These are phyloP conservation scores for Camponotus vicinus DNA, from an alignment of 1,140 invertebrate species.

Conservation along the genomic window DNA sequence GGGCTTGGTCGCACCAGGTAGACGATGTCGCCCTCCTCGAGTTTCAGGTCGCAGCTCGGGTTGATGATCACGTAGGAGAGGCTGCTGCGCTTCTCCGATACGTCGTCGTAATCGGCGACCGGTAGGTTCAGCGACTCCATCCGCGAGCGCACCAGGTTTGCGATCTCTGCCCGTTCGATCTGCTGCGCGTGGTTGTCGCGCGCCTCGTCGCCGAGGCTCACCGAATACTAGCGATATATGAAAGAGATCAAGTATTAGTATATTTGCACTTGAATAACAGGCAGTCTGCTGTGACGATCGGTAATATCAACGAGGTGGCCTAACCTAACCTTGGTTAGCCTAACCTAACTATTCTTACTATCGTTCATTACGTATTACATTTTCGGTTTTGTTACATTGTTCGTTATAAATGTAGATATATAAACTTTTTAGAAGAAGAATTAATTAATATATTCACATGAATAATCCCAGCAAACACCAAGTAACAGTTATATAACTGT, in stretches of 20 bases:
- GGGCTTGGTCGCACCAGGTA: constrained; percentile 96
- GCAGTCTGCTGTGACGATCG: constrained; percentile 11
- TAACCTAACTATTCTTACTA: too few species aligned
- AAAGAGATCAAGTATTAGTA: constrained; percentile 20
- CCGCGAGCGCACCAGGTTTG: constrained; percentile 96
- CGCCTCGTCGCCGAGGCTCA: constrained; percentile 93
- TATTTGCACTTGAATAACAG: not conserved
- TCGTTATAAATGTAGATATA: not conserved
- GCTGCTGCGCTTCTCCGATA: constrained; percentile 95
- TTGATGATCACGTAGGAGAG: constrained; percentile 99
- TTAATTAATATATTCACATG: not conserved
- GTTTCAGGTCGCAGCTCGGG: constrained; percentile 97
- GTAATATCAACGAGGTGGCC: constrained; percentile 23
- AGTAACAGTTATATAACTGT: too few species aligned
- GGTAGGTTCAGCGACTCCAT: constrained; percentile 97
- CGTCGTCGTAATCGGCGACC: constrained; percentile 96
- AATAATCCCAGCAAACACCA: too few species aligned
- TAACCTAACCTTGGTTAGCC: too few species aligned
- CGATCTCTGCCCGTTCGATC: constrained; percentile 97
- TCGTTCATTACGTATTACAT: too few species aligned
- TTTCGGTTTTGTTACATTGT: not conserved
- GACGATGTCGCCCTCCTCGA: constrained; percentile 98
- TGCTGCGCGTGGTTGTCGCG: constrained; percentile 95
- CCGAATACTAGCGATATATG: constrained; percentile 89
- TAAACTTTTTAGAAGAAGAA: not conserved